Base-by-base conservation (phyloP, 2,797 vertebrate genomes). In the Coilia nasus region DNA sequence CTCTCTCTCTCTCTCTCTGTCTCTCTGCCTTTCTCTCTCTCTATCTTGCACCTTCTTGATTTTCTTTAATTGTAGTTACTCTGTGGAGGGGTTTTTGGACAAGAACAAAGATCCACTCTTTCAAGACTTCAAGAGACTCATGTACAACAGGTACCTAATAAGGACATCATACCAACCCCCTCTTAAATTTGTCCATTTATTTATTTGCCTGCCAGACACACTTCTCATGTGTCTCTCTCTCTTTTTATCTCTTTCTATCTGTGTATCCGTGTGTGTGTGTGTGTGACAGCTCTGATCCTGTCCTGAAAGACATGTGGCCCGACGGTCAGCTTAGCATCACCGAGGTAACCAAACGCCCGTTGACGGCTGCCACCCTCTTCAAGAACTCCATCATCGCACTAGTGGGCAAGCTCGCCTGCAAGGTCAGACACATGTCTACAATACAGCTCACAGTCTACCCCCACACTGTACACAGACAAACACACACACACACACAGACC, bases 31-130 rank as follows among this genome's bases (percentile, higher is more conserved):
- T 1, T 78, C 81, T 11, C 59, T 46, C 44, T 50, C 81, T 64
- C 46, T 25, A 60, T 64, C 44, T 21, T 64, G 80, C 62, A 54
- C 59, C 19, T n/a, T n/a, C n/a, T n/a, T n/a, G n/a, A n/a, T n/a
- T 84, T 12, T 83, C 25, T 67, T 15, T 14, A 83, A 71, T 84
- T 83, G 9, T 94, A 98, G 98, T 91, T 99, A 99, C 91, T 97
- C 97, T 0, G 96, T 97, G 23, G 97, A 97, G 84, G 97, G 98
- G 1, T 97, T 98, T 92, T 90, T 99, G 85, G 97, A 98, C 88
- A 98, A 98, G 94, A 99, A 99, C 94, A 97, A 97, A 88, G 98
- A 99, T 86, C 94, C 94, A 0, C 97, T 99, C 41, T 98, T 98
- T 93, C 97, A 99, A 88, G 97, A 99, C 88, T 98, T 98, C 94